Evolutionary conservation across 2,888 invertebrate species (phyloP), one percentile per base, ranked within the genome.

Genomic region (Alcis repandata): DNA sequence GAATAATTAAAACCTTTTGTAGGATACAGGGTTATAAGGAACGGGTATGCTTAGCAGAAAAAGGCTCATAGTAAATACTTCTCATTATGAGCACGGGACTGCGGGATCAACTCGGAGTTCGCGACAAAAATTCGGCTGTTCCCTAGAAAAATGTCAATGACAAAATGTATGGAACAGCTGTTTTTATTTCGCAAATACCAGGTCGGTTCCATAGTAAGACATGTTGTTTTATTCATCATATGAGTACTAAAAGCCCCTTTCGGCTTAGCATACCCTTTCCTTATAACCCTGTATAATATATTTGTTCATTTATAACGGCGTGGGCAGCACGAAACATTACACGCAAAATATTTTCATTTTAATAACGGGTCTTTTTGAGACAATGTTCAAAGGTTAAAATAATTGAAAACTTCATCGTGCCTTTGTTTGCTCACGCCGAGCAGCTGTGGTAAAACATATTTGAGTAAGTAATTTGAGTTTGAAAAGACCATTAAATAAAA

Each of bases 381-480:
- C 43, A 32, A 56, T 11, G 27, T 27, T 41, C 27, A 46, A 58
- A 48, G 58, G 63, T 58, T 46, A 63, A 58, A 22, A 63, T 52
- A 48, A 41, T 20, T 53, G 43, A 32, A 56, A 56, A 56, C 27
- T 56, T 43, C 32, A 43, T 56, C 27, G 32, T 43, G 32, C 32
- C 32, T 56, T 56, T 43, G 32, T 56, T 53, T 40, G 20, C 20
- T 51, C 7, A 51, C 20, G 53, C 40, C 9, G 38, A 52, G 17
- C 27, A 41, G 9, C 40, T 53, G 53, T 22, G 22, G 4, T 15
- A 22, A 40, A 53, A 40, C 22, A 41, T 40, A 22, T 40, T 53
- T 53, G 1, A 15, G 15, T 40, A 7, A 11, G 3, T 27, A 27
- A 27, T 27, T 27, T 27, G 27, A 27, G 27, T 27, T 27, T 27